Percentiles rank a stretch among this genome's conserved stretches.
phyloP scores from a whole-genome alignment of 1,140 invertebrate species.

The Leptopilina boulardi region DNA sequence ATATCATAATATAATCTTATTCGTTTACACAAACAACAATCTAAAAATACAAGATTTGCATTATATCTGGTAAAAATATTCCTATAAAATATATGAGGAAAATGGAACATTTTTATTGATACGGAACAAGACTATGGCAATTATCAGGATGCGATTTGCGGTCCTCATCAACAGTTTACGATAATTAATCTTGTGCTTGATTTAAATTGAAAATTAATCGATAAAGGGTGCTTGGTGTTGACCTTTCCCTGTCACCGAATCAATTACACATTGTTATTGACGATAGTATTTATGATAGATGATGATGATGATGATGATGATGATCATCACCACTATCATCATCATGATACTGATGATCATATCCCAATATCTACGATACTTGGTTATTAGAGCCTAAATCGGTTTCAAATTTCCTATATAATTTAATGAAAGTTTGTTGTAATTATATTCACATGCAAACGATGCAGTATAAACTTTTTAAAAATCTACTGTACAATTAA shows the following conservation, averaged over 20 bases:
- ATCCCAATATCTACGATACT: constrained; percentile 1
- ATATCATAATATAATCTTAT: too few species aligned
- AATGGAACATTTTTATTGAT: too few species aligned
- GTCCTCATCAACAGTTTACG: constrained; percentile 1
- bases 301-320: neutral
- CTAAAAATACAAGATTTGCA: too few species aligned
- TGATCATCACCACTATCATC: too few species aligned
- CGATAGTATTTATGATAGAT: neutral
- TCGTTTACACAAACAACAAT: too few species aligned
- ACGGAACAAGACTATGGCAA: neutral
- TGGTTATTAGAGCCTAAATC: constrained; percentile 1
- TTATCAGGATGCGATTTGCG: neutral
- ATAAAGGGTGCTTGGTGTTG: neutral
- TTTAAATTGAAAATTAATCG: constrained; percentile 21
- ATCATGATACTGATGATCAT: neutral
- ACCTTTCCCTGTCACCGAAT: constrained; percentile 13
- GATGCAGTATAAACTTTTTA: too few species aligned
- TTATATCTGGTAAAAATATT: too few species aligned
- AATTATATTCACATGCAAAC: too few species aligned
- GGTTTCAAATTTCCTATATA: neutral
- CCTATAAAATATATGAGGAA: too few species aligned
- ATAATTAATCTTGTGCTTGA: neutral
- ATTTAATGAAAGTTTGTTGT: neutral
- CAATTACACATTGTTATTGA: neutral
- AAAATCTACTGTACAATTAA: too few species aligned